Conservation (phyloP, 2,113 vertebrate species). For the Thalassoma bifasciatum region DNA sequence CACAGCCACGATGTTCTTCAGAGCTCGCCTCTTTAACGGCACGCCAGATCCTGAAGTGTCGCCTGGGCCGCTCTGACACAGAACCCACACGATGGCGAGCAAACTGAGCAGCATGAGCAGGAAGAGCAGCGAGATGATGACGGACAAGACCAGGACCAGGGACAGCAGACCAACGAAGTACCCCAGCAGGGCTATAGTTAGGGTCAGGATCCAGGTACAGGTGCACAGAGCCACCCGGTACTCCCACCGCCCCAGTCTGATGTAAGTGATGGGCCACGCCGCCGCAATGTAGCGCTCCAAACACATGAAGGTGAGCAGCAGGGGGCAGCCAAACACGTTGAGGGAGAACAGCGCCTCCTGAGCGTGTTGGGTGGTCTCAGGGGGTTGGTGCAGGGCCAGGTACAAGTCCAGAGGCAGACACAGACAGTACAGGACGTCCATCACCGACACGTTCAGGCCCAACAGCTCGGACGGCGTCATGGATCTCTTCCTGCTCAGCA, state of each 20-base stretch:
- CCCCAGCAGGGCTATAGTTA: conserved; percentile 3
- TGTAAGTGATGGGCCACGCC: conserved; percentile 40
- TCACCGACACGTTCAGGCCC: conserved; percentile 49
- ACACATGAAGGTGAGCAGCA: conserved; percentile 68
- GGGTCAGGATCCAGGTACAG: conserved; percentile 52
- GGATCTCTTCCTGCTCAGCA: conserved; percentile 35
- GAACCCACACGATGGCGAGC: conserved; percentile 43
- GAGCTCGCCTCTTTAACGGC: conserved; percentile 52
- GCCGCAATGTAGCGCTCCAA: conserved; percentile 69
- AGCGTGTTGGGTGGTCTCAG: not conserved
- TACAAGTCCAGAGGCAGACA: conserved; percentile 40
- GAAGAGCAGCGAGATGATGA: conserved; percentile 36
- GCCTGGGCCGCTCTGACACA: conserved; percentile 24
- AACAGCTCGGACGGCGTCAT: conserved; percentile 60
- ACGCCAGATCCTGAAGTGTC: conserved; percentile 3
- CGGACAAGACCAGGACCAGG: conserved; percentile 17
- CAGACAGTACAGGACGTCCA: conserved; percentile 53
- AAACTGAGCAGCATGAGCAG: conserved; percentile 60
- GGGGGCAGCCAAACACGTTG: conserved; percentile 62
- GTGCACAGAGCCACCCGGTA: conserved; percentile 35
- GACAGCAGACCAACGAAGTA: not conserved
- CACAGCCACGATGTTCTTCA: conserved; percentile 55
- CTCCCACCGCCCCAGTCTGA: conserved; percentile 37
- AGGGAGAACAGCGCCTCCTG: conserved; percentile 23
- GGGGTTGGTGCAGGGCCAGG: not conserved